These are phyloP conservation scores for Atta texana DNA, from an alignment of 1,140 invertebrate species.

Conservation along the genomic window DNA sequence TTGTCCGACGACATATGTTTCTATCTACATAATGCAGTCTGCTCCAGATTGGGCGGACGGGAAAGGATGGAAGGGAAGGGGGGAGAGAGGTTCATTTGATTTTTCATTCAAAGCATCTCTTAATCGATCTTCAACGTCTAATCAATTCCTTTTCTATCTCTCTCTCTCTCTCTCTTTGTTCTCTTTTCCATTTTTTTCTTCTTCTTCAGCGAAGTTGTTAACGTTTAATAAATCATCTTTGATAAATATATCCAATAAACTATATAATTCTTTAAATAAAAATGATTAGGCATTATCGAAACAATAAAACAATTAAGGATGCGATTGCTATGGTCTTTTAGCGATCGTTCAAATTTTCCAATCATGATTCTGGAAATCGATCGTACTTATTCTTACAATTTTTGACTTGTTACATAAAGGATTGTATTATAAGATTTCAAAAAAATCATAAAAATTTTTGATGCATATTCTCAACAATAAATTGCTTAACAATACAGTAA, in stretches of 20 bases:
- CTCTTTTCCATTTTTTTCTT: not conserved
- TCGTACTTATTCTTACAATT: constrained; percentile 13
- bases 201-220: constrained; percentile 72
- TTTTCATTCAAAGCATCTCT: constrained; percentile 46
- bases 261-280: constrained; percentile 84
- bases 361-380: not conserved
- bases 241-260: constrained; percentile 85
- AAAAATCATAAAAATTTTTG: not conserved
- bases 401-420: constrained; percentile 9
- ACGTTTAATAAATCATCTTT: constrained; percentile 83
- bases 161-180: not conserved
- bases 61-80: not conserved
- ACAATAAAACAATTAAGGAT: constrained; percentile 52
- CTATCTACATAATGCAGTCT: constrained; percentile 78
- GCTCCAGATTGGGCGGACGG: constrained; percentile 51
- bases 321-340: constrained; percentile 47
- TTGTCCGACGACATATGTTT: constrained; percentile 72
- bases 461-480: not conserved
- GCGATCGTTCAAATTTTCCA: not conserved
- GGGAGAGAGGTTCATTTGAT: constrained; percentile 62
- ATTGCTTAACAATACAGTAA: constrained; percentile 1
- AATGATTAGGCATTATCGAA: constrained; percentile 29
- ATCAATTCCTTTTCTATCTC: constrained; percentile 7
- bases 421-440: not conserved
- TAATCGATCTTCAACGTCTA: not conserved